Conservation (phyloP, 2,888 invertebrate species). For the Troides aeacus region DNA sequence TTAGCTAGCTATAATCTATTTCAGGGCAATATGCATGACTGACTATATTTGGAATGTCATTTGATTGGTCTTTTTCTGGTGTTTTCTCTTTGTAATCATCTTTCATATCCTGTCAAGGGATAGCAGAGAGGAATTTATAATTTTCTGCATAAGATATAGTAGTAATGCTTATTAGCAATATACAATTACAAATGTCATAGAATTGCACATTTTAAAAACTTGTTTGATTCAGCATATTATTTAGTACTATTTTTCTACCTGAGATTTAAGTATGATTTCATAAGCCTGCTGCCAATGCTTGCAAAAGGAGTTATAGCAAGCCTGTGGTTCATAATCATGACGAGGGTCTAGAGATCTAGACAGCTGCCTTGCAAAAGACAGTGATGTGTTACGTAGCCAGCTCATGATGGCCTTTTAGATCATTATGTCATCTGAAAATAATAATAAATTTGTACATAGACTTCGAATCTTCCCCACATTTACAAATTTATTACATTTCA, state of each 20-base stretch:
- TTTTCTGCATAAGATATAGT: too few species aligned
- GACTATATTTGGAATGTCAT: too few species aligned
- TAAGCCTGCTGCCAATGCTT: slow-evolving; percentile 96
- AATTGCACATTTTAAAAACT: too few species aligned
- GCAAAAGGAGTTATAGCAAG: slow-evolving; percentile 95
- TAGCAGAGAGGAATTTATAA: too few species aligned
- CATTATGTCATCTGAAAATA: slow-evolving; percentile 46
- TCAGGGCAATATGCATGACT: too few species aligned
- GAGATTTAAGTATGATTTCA: slow-evolving; percentile 88
- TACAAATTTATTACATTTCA: too few species aligned
- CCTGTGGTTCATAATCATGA: slow-evolving; percentile 90
- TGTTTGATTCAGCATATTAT: too few species aligned
- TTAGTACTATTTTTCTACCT: slow-evolving; percentile 62
- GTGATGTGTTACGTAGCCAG: slow-evolving; percentile 84
- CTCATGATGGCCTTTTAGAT: slow-evolving; percentile 77
- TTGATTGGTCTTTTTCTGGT: too few species aligned
- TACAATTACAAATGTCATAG: neutral
- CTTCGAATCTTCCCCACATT: neutral
- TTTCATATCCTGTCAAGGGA: too few species aligned
- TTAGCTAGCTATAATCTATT: too few species aligned
- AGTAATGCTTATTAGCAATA: too few species aligned
- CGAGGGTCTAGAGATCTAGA: slow-evolving; percentile 83
- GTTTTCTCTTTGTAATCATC: too few species aligned
- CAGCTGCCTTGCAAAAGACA: slow-evolving; percentile 80
- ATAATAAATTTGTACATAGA: slow-evolving; percentile 3